A percentile compares a stretch with the other conserved stretches of the same genome.
These are phyloP conservation scores for Chelonoidis abingdonii DNA, from an alignment of 2,113 vertebrate species.

Conservation along the genomic window DNA sequence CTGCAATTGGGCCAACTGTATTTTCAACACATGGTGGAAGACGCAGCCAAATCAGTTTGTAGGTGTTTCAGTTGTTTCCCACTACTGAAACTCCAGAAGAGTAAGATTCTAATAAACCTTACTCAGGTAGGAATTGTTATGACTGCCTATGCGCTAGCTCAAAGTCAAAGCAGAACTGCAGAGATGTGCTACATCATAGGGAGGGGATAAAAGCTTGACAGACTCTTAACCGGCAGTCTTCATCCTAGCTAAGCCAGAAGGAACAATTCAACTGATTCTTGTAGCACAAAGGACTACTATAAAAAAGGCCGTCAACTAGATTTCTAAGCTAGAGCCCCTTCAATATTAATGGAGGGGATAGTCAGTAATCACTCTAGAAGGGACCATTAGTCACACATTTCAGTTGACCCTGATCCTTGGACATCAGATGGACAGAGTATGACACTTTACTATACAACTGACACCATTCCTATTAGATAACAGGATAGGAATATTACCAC, in stretches of 20 bases:
- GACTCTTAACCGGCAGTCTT: not conserved
- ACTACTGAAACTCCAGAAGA: not conserved
- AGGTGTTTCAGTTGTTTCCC: accelerated
- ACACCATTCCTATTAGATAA: not conserved
- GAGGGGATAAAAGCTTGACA: accelerated
- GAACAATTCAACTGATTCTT: not conserved
- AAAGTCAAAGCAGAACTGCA: not conserved
- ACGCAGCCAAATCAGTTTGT: not conserved
- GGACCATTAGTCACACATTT: not conserved
- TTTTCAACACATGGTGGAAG: not conserved
- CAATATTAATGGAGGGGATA: not conserved
- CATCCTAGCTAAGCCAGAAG: not conserved
- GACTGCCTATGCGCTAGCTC: not conserved
- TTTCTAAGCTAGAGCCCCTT: not conserved
- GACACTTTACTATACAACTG: not conserved
- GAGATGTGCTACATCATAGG: accelerated
- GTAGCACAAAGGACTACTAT: not conserved
- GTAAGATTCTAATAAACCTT: not conserved
- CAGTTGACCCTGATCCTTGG: no score
- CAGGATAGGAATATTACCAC: not conserved
- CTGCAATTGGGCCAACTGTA: accelerated
- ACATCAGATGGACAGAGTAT: accelerated
- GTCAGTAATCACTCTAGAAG: accelerated
- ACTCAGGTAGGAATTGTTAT: not conserved
- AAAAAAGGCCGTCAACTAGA: not conserved